Percentiles rank a stretch among this genome's conserved stretches.
Evolutionary conservation across 2,113 vertebrate genomes (phyloP).

Genomic region (Lepus timidus): DNA sequence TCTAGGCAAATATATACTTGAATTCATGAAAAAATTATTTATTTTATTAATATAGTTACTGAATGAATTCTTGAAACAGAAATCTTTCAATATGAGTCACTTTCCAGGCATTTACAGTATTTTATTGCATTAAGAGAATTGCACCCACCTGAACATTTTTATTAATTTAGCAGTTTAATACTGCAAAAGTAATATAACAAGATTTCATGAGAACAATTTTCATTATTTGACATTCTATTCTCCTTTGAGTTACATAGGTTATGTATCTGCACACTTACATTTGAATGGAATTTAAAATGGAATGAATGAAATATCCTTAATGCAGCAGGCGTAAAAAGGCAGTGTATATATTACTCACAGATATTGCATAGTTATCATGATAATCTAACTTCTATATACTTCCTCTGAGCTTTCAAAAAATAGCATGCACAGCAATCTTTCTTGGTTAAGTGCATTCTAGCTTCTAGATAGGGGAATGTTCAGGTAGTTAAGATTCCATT

Average conservation of each 20-base stretch:
- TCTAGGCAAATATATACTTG: constrained; percentile 15
- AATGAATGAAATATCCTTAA: constrained; percentile 75
- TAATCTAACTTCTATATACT: constrained; percentile 65
- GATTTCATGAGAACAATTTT: constrained; percentile 71
- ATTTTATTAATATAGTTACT: constrained; percentile 49
- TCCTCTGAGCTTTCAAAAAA: constrained; percentile 70
- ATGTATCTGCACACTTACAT: constrained; percentile 72
- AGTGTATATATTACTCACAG: constrained; percentile 77
- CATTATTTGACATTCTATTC: constrained; percentile 68
- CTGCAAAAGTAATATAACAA: constrained; percentile 68
- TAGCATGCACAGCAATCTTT: constrained; percentile 51
- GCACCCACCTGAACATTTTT: constrained; percentile 57
- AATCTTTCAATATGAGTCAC: constrained; percentile 50
- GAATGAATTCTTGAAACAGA: constrained; percentile 27
- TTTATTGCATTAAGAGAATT: constrained; percentile 53
- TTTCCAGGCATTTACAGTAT: constrained; percentile 60
- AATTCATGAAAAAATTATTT: constrained; percentile 58
- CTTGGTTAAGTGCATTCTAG: constrained; percentile 50
- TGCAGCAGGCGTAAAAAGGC: constrained; percentile 74
- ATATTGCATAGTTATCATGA: constrained; percentile 71
- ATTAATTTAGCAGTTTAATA: constrained; percentile 75
- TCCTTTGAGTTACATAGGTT: constrained; percentile 71
- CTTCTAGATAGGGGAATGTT: neutral
- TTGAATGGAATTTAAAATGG: constrained; percentile 74
- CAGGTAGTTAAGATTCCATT: neutral